A percentile compares a stretch with the other conserved stretches of the same genome.
Conservation (phyloP, 2,797 vertebrate genomes). For the Nothura maculosa region DNA sequence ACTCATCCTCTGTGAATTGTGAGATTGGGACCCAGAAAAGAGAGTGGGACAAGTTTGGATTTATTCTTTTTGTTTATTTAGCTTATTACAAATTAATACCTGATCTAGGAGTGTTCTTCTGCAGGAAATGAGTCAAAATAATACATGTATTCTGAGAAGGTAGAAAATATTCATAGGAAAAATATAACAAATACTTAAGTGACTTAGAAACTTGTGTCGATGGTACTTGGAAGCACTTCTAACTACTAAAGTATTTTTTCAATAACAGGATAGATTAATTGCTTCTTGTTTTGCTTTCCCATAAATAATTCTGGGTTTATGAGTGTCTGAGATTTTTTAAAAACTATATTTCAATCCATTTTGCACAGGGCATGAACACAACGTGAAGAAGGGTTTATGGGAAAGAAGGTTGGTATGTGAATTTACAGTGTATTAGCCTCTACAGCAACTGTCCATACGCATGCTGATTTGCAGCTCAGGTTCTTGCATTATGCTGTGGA, state of each 20-base stretch:
- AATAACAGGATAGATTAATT: background rate
- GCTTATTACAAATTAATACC: background rate
- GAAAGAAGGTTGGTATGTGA: background rate
- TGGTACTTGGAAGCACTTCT: background rate
- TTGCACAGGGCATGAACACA: background rate
- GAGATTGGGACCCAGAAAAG: background rate
- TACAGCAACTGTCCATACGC: fast-evolving
- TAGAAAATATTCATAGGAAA: background rate
- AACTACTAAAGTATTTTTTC: background rate
- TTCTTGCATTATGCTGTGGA: background rate
- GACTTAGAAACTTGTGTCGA: background rate
- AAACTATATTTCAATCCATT: background rate
- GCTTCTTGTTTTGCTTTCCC: background rate
- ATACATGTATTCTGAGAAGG: background rate
- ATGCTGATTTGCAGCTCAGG: background rate
- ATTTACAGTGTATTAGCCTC: background rate
- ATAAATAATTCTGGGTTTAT: background rate
- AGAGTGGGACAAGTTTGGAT: background rate
- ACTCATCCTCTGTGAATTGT: background rate
- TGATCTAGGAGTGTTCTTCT: background rate
- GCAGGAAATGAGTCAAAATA: background rate
- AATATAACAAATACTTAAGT: background rate
- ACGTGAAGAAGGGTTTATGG: background rate
- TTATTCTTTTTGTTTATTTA: background rate
- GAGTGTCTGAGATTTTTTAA: background rate